These are phyloP conservation scores for Tethea ocularis DNA, from an alignment of 2,888 invertebrate genomes.

Conservation along the genomic window DNA sequence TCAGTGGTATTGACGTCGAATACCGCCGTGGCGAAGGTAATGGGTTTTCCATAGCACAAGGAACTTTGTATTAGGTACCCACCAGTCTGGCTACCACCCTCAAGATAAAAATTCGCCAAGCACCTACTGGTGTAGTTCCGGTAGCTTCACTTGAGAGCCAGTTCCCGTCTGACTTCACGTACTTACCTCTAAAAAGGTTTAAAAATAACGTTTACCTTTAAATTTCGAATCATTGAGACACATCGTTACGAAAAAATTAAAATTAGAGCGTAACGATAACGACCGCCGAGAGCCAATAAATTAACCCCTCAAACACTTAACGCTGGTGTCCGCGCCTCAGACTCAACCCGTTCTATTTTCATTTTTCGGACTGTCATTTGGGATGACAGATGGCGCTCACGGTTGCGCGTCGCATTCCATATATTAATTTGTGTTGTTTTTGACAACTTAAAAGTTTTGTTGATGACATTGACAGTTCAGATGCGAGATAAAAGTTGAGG, in stretches of 20 bases:
- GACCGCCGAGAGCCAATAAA: conserved; percentile 52
- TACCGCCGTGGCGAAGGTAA: no score
- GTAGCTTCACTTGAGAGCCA: no score
- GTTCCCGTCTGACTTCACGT: no score
- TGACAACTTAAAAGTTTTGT: conserved; percentile 22
- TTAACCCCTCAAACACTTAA: conserved; percentile 60
- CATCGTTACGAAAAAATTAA: conserved; percentile 32
- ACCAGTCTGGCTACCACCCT: no score
- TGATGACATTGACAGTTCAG: conserved; percentile 21
- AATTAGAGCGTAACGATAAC: conserved; percentile 45
- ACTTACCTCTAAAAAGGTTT: no score
- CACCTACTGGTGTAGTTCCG: no score
- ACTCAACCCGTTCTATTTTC: conserved; percentile 45
- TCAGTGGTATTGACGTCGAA: no score
- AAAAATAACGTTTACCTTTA: background rate
- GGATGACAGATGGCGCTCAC: conserved; percentile 42
- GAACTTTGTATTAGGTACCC: no score
- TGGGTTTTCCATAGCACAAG: no score
- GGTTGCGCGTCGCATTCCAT: conserved; percentile 24
- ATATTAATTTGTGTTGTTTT: conserved; percentile 28
- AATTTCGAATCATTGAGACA: conserved; percentile 26
- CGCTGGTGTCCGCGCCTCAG: conserved; percentile 36
- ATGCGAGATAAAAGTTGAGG: conserved; percentile 2
- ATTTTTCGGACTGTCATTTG: conserved; percentile 37
- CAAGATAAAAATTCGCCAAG: no score